A percentile compares a stretch with the other conserved stretches of the same genome.
phyloP scores from a whole-genome alignment of 2,797 vertebrate genomes.

The Spea hammondii region DNA sequence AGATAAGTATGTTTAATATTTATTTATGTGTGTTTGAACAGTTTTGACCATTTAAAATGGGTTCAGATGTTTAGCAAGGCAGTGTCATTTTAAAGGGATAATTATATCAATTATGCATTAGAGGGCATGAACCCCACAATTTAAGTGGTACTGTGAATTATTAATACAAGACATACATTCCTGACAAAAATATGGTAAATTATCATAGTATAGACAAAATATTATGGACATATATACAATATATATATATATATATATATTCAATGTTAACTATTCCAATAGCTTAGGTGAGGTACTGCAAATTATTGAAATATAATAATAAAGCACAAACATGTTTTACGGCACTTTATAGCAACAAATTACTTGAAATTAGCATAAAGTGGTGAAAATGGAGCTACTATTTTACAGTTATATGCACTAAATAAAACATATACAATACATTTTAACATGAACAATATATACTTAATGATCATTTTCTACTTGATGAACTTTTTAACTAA shows the following conservation, averaged over 20 bases:
- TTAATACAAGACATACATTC: constrained; percentile 30
- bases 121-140: constrained; percentile 26
- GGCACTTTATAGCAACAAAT: no score
- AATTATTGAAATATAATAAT: no score
- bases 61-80: not conserved
- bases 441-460: no score
- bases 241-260: not conserved
- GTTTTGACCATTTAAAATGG: not conserved
- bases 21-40: not conserved
- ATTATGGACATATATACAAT: not conserved
- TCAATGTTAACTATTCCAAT: constrained; percentile 3
- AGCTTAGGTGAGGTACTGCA: not conserved
- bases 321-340: no score
- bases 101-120: constrained; percentile 34
- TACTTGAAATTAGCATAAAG: no score
- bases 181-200: constrained; percentile 22
- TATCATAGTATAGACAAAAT: not conserved
- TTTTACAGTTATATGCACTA: no score
- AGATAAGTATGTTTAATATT: not conserved
- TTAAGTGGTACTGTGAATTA: constrained; percentile 39
- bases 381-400: no score
- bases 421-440: no score
- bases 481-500: no score
- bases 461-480: no score
- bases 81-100: constrained; percentile 15